These are phyloP conservation scores for Ceratina calcarata DNA, from an alignment of 1,140 invertebrate species.

Conservation along the genomic window DNA sequence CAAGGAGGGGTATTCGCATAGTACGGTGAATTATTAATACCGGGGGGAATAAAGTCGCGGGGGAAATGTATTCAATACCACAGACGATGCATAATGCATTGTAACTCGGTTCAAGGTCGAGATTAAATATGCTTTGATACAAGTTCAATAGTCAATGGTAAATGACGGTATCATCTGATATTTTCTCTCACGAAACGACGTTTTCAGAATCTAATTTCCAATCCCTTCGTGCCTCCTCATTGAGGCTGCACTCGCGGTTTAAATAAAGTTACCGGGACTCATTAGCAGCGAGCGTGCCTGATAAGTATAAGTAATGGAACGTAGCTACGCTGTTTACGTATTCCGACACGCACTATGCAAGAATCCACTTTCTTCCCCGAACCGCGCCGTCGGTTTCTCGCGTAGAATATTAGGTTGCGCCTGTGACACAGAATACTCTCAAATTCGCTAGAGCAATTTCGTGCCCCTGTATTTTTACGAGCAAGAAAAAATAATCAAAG, in stretches of 20 bases:
- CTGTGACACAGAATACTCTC: conserved; percentile 1
- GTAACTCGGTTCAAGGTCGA: background rate
- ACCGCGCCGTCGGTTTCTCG: background rate
- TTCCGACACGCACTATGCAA: background rate
- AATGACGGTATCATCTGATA: background rate
- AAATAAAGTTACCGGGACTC: background rate
- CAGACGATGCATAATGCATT: background rate
- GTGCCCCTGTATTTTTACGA: too few relatives aligned
- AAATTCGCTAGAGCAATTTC: background rate
- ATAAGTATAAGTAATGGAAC: background rate
- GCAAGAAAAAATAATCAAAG: too few relatives aligned
- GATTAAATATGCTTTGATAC: too few relatives aligned
- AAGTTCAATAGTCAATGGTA: background rate
- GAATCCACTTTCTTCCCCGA: background rate
- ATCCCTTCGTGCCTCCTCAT: too few relatives aligned
- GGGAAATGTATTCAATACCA: background rate
- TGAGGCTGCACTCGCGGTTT: background rate
- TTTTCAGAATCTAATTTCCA: too few relatives aligned
- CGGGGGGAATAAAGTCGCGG: background rate
- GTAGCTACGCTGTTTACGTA: background rate
- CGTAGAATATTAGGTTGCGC: conserved; percentile 3
- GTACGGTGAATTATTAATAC: conserved; percentile 20
- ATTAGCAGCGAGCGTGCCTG: background rate
- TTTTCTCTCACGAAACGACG: background rate
- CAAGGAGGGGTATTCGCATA: too few relatives aligned